A percentile compares a stretch with the other conserved stretches of the same genome.
Conservation (phyloP, 1,140 invertebrate species). For the Bombus affinis region DNA sequence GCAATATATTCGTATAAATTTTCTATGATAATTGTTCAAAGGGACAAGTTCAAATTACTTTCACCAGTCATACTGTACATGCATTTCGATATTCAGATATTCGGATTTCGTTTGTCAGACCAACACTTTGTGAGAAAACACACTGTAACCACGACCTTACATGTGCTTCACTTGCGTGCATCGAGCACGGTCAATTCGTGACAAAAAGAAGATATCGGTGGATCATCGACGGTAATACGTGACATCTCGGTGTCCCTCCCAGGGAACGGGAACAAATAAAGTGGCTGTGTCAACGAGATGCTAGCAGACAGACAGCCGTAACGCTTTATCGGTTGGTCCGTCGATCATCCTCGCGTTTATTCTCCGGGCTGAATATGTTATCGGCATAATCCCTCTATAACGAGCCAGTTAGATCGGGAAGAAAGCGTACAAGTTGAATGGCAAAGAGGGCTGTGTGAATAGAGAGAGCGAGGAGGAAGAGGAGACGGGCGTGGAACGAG, state of each 20-base stretch:
- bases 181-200: background rate
- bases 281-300: background rate
- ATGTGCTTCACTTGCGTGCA: background rate
- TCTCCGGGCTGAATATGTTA: slow-evolving; percentile 36
- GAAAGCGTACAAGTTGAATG: background rate
- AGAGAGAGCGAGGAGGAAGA: background rate
- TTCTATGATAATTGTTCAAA: too few species aligned
- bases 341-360: slow-evolving; percentile 40
- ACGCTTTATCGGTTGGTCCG: background rate
- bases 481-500: slow-evolving; percentile 38
- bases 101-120: too few species aligned
- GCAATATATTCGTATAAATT: too few species aligned
- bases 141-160: too few species aligned
- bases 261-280: background rate
- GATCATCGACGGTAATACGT: background rate
- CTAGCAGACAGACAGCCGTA: background rate
- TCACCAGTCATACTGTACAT: too few species aligned
- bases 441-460: background rate
- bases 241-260: background rate
- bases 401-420: slow-evolving; percentile 26
- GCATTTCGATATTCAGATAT: too few species aligned
- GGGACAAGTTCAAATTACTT: too few species aligned
- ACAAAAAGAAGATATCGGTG: background rate
- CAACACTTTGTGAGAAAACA: too few species aligned
- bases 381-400: slow-evolving; percentile 41